phyloP scores from a whole-genome alignment of 2,888 invertebrate species.

The Bibio marci region DNA sequence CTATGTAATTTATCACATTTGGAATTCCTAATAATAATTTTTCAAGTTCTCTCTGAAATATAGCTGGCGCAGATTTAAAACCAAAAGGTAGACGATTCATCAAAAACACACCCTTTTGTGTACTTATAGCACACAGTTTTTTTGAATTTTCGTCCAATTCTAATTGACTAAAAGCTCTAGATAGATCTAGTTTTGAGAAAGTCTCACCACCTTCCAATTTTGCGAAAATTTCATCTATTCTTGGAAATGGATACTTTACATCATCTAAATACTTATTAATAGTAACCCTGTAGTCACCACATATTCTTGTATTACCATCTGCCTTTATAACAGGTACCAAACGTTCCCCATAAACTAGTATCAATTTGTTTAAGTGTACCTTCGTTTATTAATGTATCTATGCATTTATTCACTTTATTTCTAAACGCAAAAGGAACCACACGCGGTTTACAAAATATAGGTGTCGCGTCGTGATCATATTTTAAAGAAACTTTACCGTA shows the following conservation, averaged over 20 bases:
- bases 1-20: conserved; percentile 5
- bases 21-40: conserved; percentile 13
- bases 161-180: conserved; percentile 16
- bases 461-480: conserved; percentile 1
- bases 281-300: conserved; percentile 9
- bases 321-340: conserved; percentile 8
- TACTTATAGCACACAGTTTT: conserved; percentile 15
- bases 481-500: conserved; percentile 3
- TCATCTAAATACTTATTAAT: conserved; percentile 7
- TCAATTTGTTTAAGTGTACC: conserved; percentile 7
- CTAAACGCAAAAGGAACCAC: conserved; percentile 1
- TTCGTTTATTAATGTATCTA: conserved; percentile 3
- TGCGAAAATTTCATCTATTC: conserved; percentile 9
- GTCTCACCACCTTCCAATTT: conserved; percentile 7
- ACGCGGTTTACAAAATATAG: conserved; percentile 8
- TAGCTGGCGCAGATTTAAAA: conserved; percentile 21
- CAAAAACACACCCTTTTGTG: conserved; percentile 12
- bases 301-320: conserved; percentile 8
- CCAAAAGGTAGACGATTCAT: conserved; percentile 19
- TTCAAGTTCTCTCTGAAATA: conserved; percentile 20
- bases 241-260: conserved; percentile 9
- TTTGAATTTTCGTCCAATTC: conserved; percentile 15
- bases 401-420: conserved; percentile 4
- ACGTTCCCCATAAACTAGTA: conserved; percentile 7
- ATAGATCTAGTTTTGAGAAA: conserved; percentile 8